Conservation (phyloP, 2,797 vertebrate species). For the Acanthornis magna region DNA sequence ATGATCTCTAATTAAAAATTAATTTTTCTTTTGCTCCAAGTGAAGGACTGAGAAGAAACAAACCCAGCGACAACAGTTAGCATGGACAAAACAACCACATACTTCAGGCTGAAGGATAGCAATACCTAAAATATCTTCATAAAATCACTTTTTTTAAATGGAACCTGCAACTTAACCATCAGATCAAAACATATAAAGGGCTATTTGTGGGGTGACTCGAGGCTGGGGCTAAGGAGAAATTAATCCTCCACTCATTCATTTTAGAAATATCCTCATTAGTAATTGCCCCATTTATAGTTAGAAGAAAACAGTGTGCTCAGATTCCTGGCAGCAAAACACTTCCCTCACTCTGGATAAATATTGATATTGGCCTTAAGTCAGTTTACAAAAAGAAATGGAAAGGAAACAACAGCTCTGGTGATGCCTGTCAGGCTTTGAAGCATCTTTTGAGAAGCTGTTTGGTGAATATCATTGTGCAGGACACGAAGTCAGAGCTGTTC, state of each 20-base stretch:
- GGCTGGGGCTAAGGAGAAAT: slow-evolving; percentile 2
- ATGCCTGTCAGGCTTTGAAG: slow-evolving; percentile 22
- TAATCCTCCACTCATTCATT: slow-evolving; percentile 64
- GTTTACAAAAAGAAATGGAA: slow-evolving; percentile 57
- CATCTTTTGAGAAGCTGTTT: slow-evolving; percentile 16
- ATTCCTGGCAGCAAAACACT: slow-evolving; percentile 61
- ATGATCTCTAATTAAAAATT: neutral
- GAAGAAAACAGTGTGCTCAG: slow-evolving; percentile 50
- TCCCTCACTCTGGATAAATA: slow-evolving; percentile 66
- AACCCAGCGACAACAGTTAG: neutral
- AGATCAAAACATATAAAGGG: neutral
- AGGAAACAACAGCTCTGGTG: slow-evolving; percentile 40
- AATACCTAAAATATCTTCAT: neutral
- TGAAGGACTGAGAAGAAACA: neutral
- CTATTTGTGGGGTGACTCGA: neutral
- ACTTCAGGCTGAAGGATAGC: neutral
- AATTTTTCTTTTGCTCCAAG: neutral
- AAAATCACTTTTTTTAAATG: neutral
- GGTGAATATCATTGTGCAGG: neutral
- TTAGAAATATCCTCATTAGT: slow-evolving; percentile 59
- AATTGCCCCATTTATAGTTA: slow-evolving; percentile 50
- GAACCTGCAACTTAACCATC: neutral
- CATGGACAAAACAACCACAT: neutral
- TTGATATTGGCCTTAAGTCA: slow-evolving; percentile 67
- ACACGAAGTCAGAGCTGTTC: neutral